Conservation (phyloP, 2,113 vertebrate genomes). For the Zonotrichia leucophrys region DNA sequence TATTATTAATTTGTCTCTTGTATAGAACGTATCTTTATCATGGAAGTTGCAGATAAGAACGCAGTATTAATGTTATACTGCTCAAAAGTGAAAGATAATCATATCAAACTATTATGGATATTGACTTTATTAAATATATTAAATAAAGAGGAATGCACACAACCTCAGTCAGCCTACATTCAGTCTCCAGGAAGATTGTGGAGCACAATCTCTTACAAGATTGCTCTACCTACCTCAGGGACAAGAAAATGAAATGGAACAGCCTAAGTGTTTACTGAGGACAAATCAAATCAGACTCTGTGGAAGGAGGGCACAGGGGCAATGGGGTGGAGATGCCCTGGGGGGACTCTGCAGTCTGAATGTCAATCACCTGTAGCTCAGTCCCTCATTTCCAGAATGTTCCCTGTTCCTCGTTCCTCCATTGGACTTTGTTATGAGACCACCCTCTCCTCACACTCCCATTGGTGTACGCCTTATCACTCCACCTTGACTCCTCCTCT, state of each 20-base stretch:
- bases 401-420: too few relatives aligned
- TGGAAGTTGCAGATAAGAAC: background rate
- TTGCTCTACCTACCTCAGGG: background rate
- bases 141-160: background rate
- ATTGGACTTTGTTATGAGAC: too few relatives aligned
- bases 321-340: too few relatives aligned
- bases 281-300: background rate
- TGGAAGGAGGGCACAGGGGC: too few relatives aligned
- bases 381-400: too few relatives aligned
- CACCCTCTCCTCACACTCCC: too few relatives aligned
- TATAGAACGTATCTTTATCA: background rate
- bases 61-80: background rate
- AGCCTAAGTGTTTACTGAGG: background rate
- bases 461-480: too few relatives aligned
- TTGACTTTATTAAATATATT: background rate
- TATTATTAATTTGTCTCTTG: background rate
- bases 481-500: too few relatives aligned
- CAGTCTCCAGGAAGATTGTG: background rate
- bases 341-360: too few relatives aligned
- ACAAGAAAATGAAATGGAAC: background rate
- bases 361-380: too few relatives aligned
- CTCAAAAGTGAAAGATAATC: background rate
- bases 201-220: background rate
- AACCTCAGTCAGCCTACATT: background rate
- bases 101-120: background rate